Evolutionary conservation across 2,888 invertebrate species (phyloP), one percentile per base, ranked within the genome.

Genomic region (Syrista parreyssii): DNA sequence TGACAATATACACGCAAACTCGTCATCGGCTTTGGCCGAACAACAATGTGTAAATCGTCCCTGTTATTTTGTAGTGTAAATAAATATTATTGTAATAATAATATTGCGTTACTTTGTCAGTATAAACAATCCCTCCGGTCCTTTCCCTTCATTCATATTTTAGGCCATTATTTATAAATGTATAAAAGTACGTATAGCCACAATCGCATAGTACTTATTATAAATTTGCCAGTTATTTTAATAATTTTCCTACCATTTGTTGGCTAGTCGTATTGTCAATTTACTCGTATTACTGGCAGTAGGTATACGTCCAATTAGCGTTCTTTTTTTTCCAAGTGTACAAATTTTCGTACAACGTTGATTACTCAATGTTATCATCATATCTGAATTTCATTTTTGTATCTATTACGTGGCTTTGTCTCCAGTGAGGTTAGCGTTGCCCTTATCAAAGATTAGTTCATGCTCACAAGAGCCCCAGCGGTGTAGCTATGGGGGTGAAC

Each of bases 31-130:
- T 55, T 55, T 9, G 23, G 55, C 23, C 55, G 55, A 55, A 23
- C 55, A 55, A 55, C 55, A 55, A 55, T 55, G 79, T 86, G 85
- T 86, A 85, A 87, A 88, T 86, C 84, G 75, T 83, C 85, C 85
- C 86, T 88, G 87, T 90, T 91, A 88, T 88, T 87, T 89, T 89
- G 86, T 89, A 90, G 88, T 91, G 91, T 89, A 91, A 91, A 91
- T 91, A 91, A 91, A 90, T 90, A 86, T 88, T 88, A 88, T 89
- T 88, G 84, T 87, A 86, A 86, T 87, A 89, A 85, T 81, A 74
- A 81, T 75, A 40, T 75, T 68, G 68, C 68, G 33, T 69, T 71
- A 36, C 71, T 77, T 11, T 11, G 4, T 55, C 55, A 23, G 2
- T 9, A 55, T 9, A 15, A 55, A 1, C 0, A 55, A 23, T 15